Evolutionary conservation across 2,797 vertebrate genomes (phyloP).

Genomic region (Euphonia xanthogaster): DNA sequence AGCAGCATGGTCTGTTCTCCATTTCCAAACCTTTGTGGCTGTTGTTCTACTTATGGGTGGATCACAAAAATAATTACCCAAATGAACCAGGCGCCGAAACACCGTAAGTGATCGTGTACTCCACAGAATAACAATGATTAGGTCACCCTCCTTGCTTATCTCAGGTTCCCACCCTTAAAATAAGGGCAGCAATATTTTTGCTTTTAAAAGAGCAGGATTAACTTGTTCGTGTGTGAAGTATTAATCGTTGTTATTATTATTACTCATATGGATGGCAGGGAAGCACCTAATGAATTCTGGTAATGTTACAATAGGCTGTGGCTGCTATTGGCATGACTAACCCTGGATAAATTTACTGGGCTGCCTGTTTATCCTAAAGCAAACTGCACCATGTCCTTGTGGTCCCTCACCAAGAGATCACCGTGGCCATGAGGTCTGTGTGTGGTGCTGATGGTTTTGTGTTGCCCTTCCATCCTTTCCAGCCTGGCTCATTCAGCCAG

Average conservation of each 20-base stretch:
- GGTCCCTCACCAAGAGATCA: neutral
- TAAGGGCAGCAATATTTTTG: constrained; percentile 41
- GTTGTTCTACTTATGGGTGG: constrained; percentile 44
- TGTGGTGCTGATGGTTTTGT: neutral
- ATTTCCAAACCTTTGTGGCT: constrained; percentile 29
- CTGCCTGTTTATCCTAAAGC: constrained; percentile 6
- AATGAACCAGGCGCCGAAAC: neutral
- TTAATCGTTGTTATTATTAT: constrained; percentile 45
- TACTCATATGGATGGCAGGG: constrained; percentile 24
- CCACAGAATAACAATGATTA: constrained; percentile 34
- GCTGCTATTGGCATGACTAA: constrained; percentile 37
- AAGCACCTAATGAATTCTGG: constrained; percentile 37
- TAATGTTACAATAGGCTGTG: constrained; percentile 5
- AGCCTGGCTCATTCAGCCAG: neutral
- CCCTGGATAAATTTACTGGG: neutral
- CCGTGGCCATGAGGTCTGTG: neutral
- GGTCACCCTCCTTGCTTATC: constrained; percentile 34
- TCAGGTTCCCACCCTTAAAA: constrained; percentile 33
- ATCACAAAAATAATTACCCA: constrained; percentile 51
- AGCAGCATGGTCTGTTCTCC: neutral
- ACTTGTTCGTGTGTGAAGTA: constrained; percentile 42
- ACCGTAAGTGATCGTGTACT: neutral
- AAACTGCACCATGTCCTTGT: neutral
- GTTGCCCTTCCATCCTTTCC: neutral
- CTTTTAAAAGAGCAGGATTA: constrained; percentile 47